Evolutionary conservation across 2,888 invertebrate species (phyloP).

Genomic region (Tetranychus piercei): DNA sequence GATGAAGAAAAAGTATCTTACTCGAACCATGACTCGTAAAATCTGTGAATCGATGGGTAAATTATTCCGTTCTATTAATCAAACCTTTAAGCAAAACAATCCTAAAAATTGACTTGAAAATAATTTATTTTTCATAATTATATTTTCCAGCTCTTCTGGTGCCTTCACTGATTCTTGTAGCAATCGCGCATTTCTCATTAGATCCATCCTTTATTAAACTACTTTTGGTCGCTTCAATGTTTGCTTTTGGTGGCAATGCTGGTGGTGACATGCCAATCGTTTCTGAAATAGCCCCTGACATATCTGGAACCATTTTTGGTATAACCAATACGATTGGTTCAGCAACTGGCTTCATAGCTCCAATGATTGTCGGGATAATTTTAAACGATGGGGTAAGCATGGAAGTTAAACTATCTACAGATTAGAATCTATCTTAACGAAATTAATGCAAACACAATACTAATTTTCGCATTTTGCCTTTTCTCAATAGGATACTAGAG

Average conservation of each 20-base stretch:
- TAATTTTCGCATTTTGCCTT: not conserved
- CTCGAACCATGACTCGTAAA: conserved; percentile 20
- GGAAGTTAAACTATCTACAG: not conserved
- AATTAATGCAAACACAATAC: not conserved
- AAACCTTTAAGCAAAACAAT: not conserved
- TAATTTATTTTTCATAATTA: not conserved
- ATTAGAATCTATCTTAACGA: not conserved
- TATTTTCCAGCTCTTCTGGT: not conserved
- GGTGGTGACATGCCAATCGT: conserved; percentile 6
- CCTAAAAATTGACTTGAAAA: not conserved
- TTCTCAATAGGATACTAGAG: not conserved
- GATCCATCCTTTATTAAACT: not conserved
- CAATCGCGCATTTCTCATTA: not conserved
- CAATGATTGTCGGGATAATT: not conserved
- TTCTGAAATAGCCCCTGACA: conserved; percentile 4
- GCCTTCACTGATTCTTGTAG: not conserved
- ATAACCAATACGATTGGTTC: conserved; percentile 1
- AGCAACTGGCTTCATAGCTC: not conserved
- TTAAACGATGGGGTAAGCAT: not conserved
- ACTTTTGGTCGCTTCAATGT: not conserved
- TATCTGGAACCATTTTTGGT: conserved; percentile 1
- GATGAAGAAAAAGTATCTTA: not conserved
- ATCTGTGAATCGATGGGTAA: conserved; percentile 21
- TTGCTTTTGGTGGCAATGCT: not conserved
- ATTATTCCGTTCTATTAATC: not conserved